phyloP scores from a whole-genome alignment of 2,888 invertebrate genomes.

The Automeris io region DNA sequence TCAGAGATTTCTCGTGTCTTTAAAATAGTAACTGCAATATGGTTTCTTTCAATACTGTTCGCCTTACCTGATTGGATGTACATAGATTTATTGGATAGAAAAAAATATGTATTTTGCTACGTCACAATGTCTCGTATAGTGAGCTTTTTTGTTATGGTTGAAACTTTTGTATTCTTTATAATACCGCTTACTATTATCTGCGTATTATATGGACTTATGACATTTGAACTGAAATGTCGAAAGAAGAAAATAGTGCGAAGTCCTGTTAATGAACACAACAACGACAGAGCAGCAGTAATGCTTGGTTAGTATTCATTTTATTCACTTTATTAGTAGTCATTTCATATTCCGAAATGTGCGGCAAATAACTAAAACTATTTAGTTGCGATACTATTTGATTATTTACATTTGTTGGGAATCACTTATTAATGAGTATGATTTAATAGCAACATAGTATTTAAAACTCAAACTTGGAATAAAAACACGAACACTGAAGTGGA shows the following conservation, averaged over 20 bases:
- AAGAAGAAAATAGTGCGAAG: conserved; percentile 71
- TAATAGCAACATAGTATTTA: too few species aligned
- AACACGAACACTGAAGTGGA: too few species aligned
- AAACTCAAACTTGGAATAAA: too few species aligned
- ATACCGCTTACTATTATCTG: conserved; percentile 90
- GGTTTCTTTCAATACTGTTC: conserved; percentile 83
- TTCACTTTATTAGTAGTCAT: conserved; percentile 1
- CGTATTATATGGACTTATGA: conserved; percentile 87
- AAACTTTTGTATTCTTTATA: conserved; percentile 88
- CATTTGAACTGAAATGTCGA: conserved; percentile 80
- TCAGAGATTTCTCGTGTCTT: conserved; percentile 87
- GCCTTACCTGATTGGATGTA: conserved; percentile 81
- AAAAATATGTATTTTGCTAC: conserved; percentile 54
- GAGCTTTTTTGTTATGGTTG: conserved; percentile 64
- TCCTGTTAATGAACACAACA: conserved; percentile 54
- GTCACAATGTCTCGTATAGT: conserved; percentile 37
- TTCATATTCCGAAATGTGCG: not conserved
- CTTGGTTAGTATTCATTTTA: conserved; percentile 77
- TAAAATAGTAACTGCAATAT: conserved; percentile 82
- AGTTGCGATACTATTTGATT: too few species aligned
- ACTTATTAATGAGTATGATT: too few species aligned
- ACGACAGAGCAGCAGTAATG: conserved; percentile 85
- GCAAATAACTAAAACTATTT: too few species aligned
- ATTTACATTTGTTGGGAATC: too few species aligned
- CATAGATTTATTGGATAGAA: conserved; percentile 48